Percentiles rank a stretch among this genome's conserved stretches.
Evolutionary conservation across 2,797 vertebrate genomes (phyloP).

Genomic region (Echeneis naucrates): DNA sequence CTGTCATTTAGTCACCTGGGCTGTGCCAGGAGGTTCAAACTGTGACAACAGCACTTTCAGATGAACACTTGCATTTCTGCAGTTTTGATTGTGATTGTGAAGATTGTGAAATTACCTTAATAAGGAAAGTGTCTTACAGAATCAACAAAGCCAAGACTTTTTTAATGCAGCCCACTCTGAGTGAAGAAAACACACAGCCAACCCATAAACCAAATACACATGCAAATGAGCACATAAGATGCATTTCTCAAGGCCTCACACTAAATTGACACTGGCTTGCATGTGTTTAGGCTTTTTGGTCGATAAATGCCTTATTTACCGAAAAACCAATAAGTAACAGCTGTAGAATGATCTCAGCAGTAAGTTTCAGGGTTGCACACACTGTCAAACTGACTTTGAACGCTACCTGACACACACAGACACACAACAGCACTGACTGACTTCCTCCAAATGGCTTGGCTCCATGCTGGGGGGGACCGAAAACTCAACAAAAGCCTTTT

Average conservation of each 20-base stretch:
- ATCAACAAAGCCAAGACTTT: neutral
- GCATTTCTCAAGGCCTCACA: slow-evolving; percentile 31
- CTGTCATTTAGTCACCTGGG: slow-evolving; percentile 1
- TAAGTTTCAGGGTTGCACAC: slow-evolving; percentile 55
- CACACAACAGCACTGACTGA: slow-evolving; percentile 33
- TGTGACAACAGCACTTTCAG: slow-evolving; percentile 15
- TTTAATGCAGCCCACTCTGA: neutral
- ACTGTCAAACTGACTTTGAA: slow-evolving; percentile 67
- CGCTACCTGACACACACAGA: slow-evolving; percentile 60
- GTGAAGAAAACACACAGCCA: neutral
- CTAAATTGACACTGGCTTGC: slow-evolving; percentile 29
- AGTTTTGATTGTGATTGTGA: too few species aligned
- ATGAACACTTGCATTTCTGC: slow-evolving; percentile 11
- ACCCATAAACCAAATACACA: neutral
- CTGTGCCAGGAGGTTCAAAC: neutral
- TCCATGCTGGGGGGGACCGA: slow-evolving; percentile 53
- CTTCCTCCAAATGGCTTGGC: slow-evolving; percentile 67
- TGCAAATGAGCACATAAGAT: slow-evolving; percentile 10
- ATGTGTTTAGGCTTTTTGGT: slow-evolving; percentile 45
- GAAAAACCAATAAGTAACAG: slow-evolving; percentile 74
- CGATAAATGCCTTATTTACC: slow-evolving; percentile 68
- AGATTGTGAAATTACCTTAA: slow-evolving; percentile 7
- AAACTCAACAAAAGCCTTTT: slow-evolving; percentile 75
- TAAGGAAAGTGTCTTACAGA: slow-evolving; percentile 3
- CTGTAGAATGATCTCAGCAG: slow-evolving; percentile 76